A percentile compares a stretch with the other conserved stretches of the same genome.
These are phyloP conservation scores for Hanleya hanleyi DNA, from an alignment of 2,888 invertebrate genomes.

Conservation along the genomic window DNA sequence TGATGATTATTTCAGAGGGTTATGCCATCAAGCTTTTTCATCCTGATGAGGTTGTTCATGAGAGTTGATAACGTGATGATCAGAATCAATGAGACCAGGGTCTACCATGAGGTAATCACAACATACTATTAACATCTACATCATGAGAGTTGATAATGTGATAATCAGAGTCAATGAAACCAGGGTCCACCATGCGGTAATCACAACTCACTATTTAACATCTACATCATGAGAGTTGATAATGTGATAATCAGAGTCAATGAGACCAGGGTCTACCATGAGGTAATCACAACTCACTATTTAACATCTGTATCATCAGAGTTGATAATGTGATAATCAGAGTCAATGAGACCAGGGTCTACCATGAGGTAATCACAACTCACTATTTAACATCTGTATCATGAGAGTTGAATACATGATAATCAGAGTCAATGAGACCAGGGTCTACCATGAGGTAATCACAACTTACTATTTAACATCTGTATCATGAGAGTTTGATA, in stretches of 20 bases:
- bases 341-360: conserved; percentile 84
- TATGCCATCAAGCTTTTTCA: conserved; percentile 95
- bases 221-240: conserved; percentile 95
- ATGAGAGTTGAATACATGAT: no score
- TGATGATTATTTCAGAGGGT: conserved; percentile 87
- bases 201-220: no score
- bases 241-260: conserved; percentile 90
- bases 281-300: no score
- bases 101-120: conserved; percentile 65
- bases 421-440: no score
- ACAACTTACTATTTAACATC: no score
- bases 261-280: conserved; percentile 80
- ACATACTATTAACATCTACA: not conserved
- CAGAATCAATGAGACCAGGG: conserved; percentile 86
- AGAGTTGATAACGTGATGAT: conserved; percentile 95
- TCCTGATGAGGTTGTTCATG: conserved; percentile 91
- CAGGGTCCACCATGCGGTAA: conserved; percentile 68
- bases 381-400: no score
- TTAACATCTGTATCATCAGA: no score
- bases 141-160: not conserved
- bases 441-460: no score
- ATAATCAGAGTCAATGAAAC: conserved; percentile 91
- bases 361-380: conserved; percentile 71
- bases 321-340: conserved; percentile 94
- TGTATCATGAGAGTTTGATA: no score